Conservation (phyloP, 2,797 vertebrate species). For the Saxicola maurus region DNA sequence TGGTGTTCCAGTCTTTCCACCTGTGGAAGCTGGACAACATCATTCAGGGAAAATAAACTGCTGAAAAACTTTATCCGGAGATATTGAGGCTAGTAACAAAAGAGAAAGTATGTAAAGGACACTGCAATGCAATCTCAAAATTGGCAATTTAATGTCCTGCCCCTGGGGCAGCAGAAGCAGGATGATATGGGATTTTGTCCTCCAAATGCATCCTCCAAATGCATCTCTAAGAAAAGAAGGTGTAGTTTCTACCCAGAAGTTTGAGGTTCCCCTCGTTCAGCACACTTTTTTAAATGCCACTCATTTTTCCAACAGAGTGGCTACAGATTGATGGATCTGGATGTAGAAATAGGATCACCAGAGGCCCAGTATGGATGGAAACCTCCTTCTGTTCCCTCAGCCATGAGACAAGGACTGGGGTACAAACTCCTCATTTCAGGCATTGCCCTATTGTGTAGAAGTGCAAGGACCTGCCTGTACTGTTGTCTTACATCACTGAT, state of each 20-base stretch:
- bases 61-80: neutral
- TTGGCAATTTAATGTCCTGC: neutral
- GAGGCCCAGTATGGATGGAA: neutral
- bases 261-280: neutral
- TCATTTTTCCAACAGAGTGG: neutral
- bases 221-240: neutral
- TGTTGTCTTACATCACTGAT: neutral
- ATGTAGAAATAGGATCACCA: neutral
- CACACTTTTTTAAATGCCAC: neutral
- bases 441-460: neutral
- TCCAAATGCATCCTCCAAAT: neutral
- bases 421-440: neutral
- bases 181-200: neutral
- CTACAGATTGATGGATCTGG: neutral
- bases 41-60: neutral
- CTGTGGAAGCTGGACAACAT: neutral
- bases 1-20: neutral
- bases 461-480: neutral
- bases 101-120: accelerated
- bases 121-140: neutral
- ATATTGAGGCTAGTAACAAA: neutral
- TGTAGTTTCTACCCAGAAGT: accelerated
- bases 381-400: neutral
- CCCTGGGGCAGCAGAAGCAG: neutral
- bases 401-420: neutral